A percentile compares a stretch with the other conserved stretches of the same genome.
phyloP scores from a whole-genome alignment of 2,113 vertebrate genomes.

The Turdus rufiventris region DNA sequence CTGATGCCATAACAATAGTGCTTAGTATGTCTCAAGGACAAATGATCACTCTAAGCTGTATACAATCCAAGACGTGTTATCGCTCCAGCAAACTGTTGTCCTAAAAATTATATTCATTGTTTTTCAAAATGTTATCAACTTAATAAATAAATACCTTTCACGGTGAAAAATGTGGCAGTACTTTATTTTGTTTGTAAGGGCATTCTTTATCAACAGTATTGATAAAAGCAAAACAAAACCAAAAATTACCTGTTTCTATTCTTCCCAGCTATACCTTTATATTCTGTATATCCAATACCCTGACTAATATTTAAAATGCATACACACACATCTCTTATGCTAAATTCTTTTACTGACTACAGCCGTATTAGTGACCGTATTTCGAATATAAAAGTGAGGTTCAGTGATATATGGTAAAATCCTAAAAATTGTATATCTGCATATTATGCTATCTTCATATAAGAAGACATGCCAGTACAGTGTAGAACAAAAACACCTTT shows the following conservation, averaged over 20 bases:
- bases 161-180: slow-evolving; percentile 73
- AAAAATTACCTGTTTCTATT: slow-evolving; percentile 64
- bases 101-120: slow-evolving; percentile 93
- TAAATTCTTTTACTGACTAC: slow-evolving; percentile 20
- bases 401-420: neutral
- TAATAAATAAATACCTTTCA: slow-evolving; percentile 87
- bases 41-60: slow-evolving; percentile 75
- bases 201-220: slow-evolving; percentile 75
- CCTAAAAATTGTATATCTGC: neutral
- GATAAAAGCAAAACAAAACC: slow-evolving; percentile 75
- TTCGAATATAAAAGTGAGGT: slow-evolving; percentile 1
- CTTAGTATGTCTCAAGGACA: slow-evolving; percentile 80
- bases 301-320: slow-evolving; percentile 37
- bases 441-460: neutral
- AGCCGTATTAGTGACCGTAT: slow-evolving; percentile 5
- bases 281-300: slow-evolving; percentile 7
- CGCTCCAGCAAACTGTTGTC: slow-evolving; percentile 79
- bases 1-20: slow-evolving; percentile 73
- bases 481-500: neutral
- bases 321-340: neutral
- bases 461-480: neutral
- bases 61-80: slow-evolving; percentile 79
- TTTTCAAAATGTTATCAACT: slow-evolving; percentile 90
- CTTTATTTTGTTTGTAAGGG: slow-evolving; percentile 74
- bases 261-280: slow-evolving; percentile 42